These are phyloP conservation scores for Mantis religiosa DNA, from an alignment of 2,888 invertebrate species.

Conservation along the genomic window DNA sequence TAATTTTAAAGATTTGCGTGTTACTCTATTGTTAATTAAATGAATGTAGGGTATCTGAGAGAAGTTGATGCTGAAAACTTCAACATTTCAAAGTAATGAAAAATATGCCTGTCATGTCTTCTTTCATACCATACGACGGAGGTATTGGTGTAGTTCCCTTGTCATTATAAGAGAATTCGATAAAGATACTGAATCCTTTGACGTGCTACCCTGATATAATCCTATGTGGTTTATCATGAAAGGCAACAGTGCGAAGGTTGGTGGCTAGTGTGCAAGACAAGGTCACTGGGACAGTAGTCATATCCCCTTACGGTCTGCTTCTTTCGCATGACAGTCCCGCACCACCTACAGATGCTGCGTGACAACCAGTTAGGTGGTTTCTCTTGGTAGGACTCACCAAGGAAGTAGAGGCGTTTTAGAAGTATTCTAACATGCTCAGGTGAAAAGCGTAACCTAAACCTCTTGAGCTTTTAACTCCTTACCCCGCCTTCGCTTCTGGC, in stretches of 20 bases:
- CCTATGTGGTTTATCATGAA: neutral
- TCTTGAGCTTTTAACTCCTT: neutral
- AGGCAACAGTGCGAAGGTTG: neutral
- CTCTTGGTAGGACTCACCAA: neutral
- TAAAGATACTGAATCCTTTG: too few relatives aligned
- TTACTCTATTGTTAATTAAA: too few relatives aligned
- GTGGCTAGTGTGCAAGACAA: neutral
- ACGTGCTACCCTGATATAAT: neutral
- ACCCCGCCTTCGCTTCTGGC: neutral
- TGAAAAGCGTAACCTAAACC: slow-evolving; percentile 11
- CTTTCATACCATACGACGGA: too few relatives aligned
- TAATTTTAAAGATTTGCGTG: too few relatives aligned
- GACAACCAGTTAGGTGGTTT: neutral
- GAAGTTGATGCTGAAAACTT: too few relatives aligned
- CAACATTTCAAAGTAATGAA: too few relatives aligned
- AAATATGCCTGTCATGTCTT: too few relatives aligned
- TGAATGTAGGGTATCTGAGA: too few relatives aligned
- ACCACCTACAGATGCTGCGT: neutral
- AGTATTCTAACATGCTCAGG: neutral
- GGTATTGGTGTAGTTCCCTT: too few relatives aligned
- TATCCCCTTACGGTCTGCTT: neutral
- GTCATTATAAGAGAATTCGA: too few relatives aligned
- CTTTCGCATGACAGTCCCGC: neutral
- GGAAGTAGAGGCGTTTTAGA: neutral
- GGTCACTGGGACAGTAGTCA: neutral